Evolutionary conservation across 2,797 vertebrate species (phyloP).

Genomic region (Microhierax caerulescens): DNA sequence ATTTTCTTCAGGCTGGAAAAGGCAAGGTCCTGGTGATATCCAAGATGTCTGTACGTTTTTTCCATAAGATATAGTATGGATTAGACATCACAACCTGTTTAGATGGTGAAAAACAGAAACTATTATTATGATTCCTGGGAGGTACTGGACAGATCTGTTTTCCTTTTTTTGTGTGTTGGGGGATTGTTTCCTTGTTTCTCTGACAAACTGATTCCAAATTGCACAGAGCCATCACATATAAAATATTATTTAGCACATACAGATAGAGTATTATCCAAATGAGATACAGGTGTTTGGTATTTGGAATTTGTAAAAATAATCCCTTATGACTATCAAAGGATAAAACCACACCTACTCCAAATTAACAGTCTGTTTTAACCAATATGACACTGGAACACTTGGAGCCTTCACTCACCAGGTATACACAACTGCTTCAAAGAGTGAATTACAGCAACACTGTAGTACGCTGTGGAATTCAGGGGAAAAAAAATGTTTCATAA

Average conservation of each 20-base stretch:
- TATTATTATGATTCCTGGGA: not conserved
- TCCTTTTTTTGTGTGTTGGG: not conserved
- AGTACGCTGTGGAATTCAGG: not conserved
- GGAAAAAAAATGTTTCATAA: not conserved
- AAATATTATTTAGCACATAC: not conserved
- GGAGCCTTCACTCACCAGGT: not conserved
- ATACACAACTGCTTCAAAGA: not conserved
- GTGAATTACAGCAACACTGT: not conserved
- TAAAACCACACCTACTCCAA: not conserved
- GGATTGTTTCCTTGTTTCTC: not conserved
- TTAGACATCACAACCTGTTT: not conserved
- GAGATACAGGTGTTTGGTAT: not conserved
- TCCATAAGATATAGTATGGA: not conserved
- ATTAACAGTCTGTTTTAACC: not conserved
- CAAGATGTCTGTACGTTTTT: not conserved
- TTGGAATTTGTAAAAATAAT: not conserved
- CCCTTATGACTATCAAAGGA: not conserved
- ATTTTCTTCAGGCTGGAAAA: not conserved
- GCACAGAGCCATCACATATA: not conserved
- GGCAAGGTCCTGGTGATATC: not conserved
- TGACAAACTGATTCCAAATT: not conserved
- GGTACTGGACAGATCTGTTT: not conserved
- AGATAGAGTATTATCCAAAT: not conserved
- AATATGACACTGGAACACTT: not conserved
- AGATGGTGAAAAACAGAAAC: not conserved